phyloP scores from a whole-genome alignment of 2,888 invertebrate species.

The Horisme vitalbata region DNA sequence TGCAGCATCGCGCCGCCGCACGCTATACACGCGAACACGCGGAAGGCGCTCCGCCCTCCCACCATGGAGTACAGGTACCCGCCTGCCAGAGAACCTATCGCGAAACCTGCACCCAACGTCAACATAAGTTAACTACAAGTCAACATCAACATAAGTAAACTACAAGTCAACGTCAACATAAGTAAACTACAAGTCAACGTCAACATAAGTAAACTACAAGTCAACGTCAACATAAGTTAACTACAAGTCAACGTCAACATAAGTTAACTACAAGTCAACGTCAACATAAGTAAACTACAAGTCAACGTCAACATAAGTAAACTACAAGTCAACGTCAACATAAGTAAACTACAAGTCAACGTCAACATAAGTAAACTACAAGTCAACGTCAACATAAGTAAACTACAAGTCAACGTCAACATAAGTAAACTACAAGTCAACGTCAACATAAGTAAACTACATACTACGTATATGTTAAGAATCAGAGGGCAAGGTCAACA shows the following conservation, averaged over 20 bases:
- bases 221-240: neutral
- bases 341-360: neutral
- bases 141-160: neutral
- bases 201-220: neutral
- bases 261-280: neutral
- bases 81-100: conserved; percentile 88
- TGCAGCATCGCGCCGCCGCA: conserved; percentile 47
- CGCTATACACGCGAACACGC: conserved; percentile 53
- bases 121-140: neutral
- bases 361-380: neutral
- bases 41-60: conserved; percentile 78
- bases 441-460: neutral
- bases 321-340: neutral
- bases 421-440: neutral
- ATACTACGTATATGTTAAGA: no score
- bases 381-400: neutral
- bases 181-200: neutral
- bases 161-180: neutral
- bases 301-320: neutral
- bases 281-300: neutral
- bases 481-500: neutral
- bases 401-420: neutral
- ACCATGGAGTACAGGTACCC: conserved; percentile 86
- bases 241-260: neutral
- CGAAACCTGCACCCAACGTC: conserved; percentile 82